Evolutionary conservation across 2,888 invertebrate genomes (phyloP).

Genomic region (Cephus nigrinus): DNA sequence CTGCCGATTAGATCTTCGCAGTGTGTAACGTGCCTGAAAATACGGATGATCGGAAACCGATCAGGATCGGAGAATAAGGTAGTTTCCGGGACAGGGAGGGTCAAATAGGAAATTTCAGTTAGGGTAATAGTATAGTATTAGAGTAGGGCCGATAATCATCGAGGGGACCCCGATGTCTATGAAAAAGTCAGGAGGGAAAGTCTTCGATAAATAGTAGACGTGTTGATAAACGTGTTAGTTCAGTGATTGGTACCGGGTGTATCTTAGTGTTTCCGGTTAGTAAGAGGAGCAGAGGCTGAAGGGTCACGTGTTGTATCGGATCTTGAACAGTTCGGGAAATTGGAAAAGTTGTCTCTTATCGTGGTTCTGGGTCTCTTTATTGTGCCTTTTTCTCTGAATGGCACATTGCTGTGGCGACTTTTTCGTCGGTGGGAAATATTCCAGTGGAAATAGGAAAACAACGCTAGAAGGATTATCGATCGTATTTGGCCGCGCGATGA

Average conservation of each 20-base stretch:
- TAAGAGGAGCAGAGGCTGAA: neutral
- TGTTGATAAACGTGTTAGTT: neutral
- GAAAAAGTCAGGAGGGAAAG: neutral
- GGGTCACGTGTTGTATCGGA: neutral
- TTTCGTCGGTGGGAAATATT: neutral
- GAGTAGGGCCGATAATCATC: neutral
- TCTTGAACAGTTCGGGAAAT: constrained; percentile 24
- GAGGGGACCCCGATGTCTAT: neutral
- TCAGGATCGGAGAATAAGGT: neutral
- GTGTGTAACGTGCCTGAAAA: neutral
- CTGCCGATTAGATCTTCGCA: neutral
- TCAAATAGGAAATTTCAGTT: neutral
- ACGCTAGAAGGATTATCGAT: neutral
- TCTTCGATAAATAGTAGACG: neutral
- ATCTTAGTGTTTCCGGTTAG: neutral
- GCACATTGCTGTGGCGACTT: neutral
- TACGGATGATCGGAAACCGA: neutral
- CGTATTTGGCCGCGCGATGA: neutral
- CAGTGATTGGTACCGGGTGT: neutral
- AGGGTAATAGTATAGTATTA: neutral
- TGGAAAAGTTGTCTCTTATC: constrained; percentile 36
- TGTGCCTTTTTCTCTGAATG: neutral
- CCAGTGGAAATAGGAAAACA: neutral
- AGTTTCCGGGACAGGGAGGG: neutral
- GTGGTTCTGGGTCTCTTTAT: constrained; percentile 6